phyloP scores from a whole-genome alignment of 2,797 vertebrate species.

The Sebastes nivosus region DNA sequence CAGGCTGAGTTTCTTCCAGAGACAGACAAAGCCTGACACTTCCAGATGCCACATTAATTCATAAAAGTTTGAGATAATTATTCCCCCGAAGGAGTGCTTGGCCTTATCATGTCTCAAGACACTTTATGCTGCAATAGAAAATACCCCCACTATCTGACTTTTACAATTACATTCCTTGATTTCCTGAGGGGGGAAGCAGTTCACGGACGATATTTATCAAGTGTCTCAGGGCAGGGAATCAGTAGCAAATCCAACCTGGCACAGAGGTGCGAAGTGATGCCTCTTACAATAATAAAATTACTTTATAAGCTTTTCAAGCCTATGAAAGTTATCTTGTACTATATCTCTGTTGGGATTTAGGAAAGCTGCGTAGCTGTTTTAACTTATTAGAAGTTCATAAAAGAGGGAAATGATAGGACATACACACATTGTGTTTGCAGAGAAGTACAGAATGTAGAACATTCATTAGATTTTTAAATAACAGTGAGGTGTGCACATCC shows the following conservation, averaged over 20 bases:
- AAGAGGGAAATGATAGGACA: neutral
- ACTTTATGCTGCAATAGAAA: constrained; percentile 22
- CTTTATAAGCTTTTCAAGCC: neutral
- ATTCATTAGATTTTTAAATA: neutral
- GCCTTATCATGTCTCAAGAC: constrained; percentile 23
- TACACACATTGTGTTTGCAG: neutral
- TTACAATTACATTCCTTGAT: constrained; percentile 19
- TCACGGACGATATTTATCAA: constrained; percentile 5
- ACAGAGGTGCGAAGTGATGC: neutral
- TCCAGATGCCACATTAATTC: constrained; percentile 25
- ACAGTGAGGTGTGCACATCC: neutral
- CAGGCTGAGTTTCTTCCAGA: neutral
- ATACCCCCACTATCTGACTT: neutral
- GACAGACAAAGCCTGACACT: neutral
- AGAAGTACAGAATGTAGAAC: neutral
- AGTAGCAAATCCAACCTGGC: neutral
- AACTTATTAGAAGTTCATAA: neutral
- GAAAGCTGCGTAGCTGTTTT: neutral
- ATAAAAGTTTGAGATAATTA: neutral
- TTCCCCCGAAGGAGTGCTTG: constrained; percentile 2
- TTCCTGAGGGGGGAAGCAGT: constrained; percentile 14
- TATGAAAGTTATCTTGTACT: neutral
- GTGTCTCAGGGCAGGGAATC: neutral
- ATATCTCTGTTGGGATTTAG: neutral
- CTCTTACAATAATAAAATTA: neutral